Evolutionary conservation across 23 tunicate genomes (phyloP), one percentile per base, ranked within the genome.

Genomic region (Styela clava): DNA sequence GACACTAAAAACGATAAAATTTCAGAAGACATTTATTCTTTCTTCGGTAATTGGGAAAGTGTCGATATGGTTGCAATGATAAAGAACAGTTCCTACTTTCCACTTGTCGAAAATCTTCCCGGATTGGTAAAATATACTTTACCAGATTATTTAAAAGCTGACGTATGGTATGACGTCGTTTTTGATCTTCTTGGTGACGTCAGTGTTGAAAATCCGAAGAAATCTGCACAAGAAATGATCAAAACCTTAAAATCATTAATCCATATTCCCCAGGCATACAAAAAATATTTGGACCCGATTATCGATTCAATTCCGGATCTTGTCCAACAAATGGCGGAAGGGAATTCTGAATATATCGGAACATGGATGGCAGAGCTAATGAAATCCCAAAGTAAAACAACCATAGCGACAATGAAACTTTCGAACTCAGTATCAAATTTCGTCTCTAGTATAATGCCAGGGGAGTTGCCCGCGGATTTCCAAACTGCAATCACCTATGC

Each of bases 101-200:
- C 56, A 44, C 3, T 30, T 19, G 24, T 71, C 16, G 77, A 71
- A 30, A 71, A 71, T 21, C 7, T 71, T 3, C 77, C 77, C 5
- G 35, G 77, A 22, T 35, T 71, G 34, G 24, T 71, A 5, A 71
- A 34, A 71, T 71, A 33, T 30, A 71, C 34, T 33, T 5, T 71
- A 2, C 32, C 23, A 30, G 37, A 71, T 3, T n/a, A 71, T 22
- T 21, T 21, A 26, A 27, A 71, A 32, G 77, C 77, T 26, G 24
- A 28, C 35, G 24, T 16, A 2, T 71, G 77, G 77, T 71, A 19
- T 16, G 77, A 71, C 29, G 35, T 22, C 77, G 3, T 71, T 2
- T 21, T 71, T 26, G 34, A 71, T 18, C 35, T 22, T 20, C 35
- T 71, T 20, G 34, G 35, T 16, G 34, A 71, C 32, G 5, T 71